Percentiles rank a stretch among this genome's conserved stretches.
phyloP scores from a whole-genome alignment of 2,888 invertebrate genomes.

The Fabriciana adippe region DNA sequence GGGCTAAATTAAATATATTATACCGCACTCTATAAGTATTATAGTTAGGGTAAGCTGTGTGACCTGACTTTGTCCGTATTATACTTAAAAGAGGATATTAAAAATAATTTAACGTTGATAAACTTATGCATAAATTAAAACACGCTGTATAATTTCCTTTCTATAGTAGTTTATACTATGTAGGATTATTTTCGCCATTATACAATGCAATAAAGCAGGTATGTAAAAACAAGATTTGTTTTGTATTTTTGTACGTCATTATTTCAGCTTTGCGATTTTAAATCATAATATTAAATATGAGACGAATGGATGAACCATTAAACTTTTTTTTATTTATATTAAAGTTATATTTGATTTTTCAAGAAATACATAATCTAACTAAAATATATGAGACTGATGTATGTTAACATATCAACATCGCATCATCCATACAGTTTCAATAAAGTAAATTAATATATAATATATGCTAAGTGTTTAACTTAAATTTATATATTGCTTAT shows the following conservation, averaged over 20 bases:
- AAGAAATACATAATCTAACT: not conserved
- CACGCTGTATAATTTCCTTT: slow-evolving; percentile 1
- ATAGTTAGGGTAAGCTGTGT: slow-evolving; percentile 12
- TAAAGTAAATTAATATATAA: not conserved
- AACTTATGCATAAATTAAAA: not conserved
- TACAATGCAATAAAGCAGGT: too few species aligned
- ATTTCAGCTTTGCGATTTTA: not conserved
- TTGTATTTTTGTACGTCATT: not conserved
- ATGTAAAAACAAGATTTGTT: too few species aligned
- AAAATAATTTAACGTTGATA: too few species aligned
- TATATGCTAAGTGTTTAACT: not conserved
- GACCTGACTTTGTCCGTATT: slow-evolving; percentile 16
- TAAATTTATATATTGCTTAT: not conserved
- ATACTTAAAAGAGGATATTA: not conserved
- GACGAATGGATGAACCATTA: not conserved
- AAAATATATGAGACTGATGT: slow-evolving; percentile 5
- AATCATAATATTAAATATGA: not conserved
- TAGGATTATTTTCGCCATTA: too few species aligned
- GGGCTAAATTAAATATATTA: not conserved
- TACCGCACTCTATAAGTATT: slow-evolving; percentile 1
- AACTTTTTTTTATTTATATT: not conserved
- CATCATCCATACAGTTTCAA: slow-evolving; percentile 10
- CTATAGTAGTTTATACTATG: too few species aligned
- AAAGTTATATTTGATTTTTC: not conserved
- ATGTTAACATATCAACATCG: slow-evolving; percentile 6